Base-by-base conservation (phyloP, 2,888 invertebrate genomes). In the Cosmorhoe ocellata region DNA sequence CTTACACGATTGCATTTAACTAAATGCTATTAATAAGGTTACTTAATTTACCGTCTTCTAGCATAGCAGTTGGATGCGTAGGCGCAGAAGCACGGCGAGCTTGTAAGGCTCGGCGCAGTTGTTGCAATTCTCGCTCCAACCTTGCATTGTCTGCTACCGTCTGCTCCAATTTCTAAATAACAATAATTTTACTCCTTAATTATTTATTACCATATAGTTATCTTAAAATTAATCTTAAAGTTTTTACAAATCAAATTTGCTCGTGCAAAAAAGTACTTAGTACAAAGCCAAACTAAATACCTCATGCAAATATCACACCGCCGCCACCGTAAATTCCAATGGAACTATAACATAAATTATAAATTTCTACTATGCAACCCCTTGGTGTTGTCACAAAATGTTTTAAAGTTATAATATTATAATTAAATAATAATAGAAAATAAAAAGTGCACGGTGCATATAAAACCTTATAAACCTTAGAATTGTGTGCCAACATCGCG, bases 111-210 rank as follows among this genome's bases (percentile, higher is more conserved):
- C 97, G 96, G 6, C 97, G 92, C 48, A 98, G 81, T 14, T 97
- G 93, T 41, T 97, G 92, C 60, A 98, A 86, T 74, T 98, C 97
- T 56, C 97, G 95, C 80, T 98, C 98, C 55, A 98, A 81, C 1
- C 96, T 93, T 5, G 96, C 96, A 76, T 97, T 97, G 65, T 97
- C 97, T 1, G 96, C 96, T 11, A 97, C 96, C 0, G 97, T 97
- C 81, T 97, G 97, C 84, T 98, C 97, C 62, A 98, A 86, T 93
- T 96, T 96, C 94, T 96, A 2, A 18, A 18, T 18, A 18, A 3
- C 18, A 18, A 18, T 18, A 18, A 18, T 18, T 18, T 18, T 18
- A 4, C 18, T 18, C n/a, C n/a, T n/a, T n/a, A n/a, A n/a, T n/a
- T n/a, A n/a, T n/a, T n/a, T n/a, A n/a, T n/a, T n/a, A n/a, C n/a